Conservation (phyloP, 2,888 invertebrate genomes). For the Bugulina stolonifera region DNA sequence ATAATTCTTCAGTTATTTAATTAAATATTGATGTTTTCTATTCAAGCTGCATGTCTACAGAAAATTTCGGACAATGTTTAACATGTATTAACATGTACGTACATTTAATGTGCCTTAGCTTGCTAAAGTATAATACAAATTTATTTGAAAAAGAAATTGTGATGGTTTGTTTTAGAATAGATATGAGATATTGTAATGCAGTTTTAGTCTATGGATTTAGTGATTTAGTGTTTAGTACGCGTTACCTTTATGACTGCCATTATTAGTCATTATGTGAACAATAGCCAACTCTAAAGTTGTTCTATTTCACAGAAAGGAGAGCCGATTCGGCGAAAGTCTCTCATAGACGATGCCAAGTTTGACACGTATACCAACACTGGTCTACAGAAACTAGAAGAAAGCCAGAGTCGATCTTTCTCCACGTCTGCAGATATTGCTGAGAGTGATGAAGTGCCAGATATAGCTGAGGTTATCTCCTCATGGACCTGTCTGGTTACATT, state of each 20-base stretch:
- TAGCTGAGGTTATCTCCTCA: neutral
- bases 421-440: slow-evolving; percentile 83
- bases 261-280: neutral
- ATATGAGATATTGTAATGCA: no score
- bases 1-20: no score
- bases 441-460: neutral
- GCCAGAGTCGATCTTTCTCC: slow-evolving; percentile 56
- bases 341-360: slow-evolving; percentile 95
- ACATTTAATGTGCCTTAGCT: no score
- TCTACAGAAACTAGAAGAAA: slow-evolving; percentile 50
- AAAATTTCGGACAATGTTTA: no score
- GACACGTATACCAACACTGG: slow-evolving; percentile 89
- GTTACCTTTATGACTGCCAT: neutral
- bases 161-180: no score
- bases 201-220: neutral
- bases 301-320: slow-evolving; percentile 76
- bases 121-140: no score
- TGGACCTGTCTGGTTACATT: slow-evolving; percentile 10
- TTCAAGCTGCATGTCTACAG: no score
- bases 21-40: no score
- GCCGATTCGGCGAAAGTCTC: slow-evolving; percentile 85
- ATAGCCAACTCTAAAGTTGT: neutral
- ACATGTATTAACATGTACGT: no score
- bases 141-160: no score
- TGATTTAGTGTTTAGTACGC: neutral